Percentiles rank a stretch among this genome's conserved stretches.
Conservation (phyloP, 2,113 vertebrate species). For the Ploceus nigricollis region DNA sequence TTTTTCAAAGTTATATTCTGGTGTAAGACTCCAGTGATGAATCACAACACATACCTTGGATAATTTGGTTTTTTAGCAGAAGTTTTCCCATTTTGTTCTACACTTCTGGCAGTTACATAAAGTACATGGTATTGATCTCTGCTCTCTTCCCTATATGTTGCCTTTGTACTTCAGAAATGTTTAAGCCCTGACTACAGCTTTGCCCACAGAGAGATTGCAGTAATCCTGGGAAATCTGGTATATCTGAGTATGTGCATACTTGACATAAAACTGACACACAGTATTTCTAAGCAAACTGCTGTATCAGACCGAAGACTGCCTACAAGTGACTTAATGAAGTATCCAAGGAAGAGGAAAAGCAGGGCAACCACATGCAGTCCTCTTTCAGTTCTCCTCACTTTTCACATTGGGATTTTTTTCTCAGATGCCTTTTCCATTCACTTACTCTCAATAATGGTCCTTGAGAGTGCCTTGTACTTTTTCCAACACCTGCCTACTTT, state of each 20-base stretch:
- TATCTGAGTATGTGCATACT: not conserved
- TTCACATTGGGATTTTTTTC: not conserved
- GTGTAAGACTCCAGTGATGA: not conserved
- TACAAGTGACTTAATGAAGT: not conserved
- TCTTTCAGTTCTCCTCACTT: not conserved
- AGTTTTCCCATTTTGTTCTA: not conserved
- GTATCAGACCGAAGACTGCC: not conserved
- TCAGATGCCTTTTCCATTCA: not conserved
- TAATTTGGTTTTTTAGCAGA: not conserved
- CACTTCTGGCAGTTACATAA: not conserved
- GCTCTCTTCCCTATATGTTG: not conserved
- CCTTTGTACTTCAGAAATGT: not conserved
- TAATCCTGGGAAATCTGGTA: not conserved
- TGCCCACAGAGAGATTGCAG: not conserved
- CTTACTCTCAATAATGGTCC: not conserved
- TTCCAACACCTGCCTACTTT: accelerated
- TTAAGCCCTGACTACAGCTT: not conserved
- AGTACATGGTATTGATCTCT: not conserved
- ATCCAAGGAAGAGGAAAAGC: not conserved
- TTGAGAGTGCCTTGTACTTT: accelerated
- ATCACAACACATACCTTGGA: not conserved
- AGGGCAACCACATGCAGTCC: not conserved
- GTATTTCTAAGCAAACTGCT: not conserved
- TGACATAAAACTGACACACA: not conserved
- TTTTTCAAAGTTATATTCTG: not conserved